Evolutionary conservation across 2,797 vertebrate species (phyloP).

Genomic region (Poecile montanus): DNA sequence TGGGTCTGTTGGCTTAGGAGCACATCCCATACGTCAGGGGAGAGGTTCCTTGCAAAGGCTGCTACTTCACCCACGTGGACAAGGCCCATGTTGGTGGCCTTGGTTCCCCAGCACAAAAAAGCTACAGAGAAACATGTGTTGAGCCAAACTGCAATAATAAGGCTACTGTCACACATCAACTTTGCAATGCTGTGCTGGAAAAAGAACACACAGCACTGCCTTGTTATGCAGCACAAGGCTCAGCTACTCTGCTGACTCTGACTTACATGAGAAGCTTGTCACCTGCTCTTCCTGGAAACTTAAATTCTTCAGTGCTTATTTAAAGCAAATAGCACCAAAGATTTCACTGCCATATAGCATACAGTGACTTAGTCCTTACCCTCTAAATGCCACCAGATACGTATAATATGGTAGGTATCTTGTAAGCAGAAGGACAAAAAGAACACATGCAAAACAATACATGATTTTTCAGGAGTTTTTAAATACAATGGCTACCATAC

Average conservation of each 20-base stretch:
- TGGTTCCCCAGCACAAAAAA: neutral
- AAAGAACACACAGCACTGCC: slow-evolving; percentile 8
- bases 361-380: neutral
- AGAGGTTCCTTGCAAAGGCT: neutral
- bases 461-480: neutral
- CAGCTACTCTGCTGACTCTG: neutral
- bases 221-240: neutral
- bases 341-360: neutral
- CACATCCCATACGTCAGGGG: neutral
- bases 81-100: neutral
- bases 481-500: neutral
- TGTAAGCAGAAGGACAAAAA: neutral
- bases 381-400: neutral
- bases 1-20: neutral
- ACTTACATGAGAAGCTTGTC: neutral
- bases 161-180: neutral
- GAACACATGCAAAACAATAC: neutral
- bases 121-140: neutral
- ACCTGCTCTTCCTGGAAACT: neutral
- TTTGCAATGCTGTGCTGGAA: neutral
- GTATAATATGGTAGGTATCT: neutral
- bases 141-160: neutral
- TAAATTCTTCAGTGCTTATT: neutral
- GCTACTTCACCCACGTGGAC: accelerated
- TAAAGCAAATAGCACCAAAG: neutral